Conservation (phyloP, 2,113 vertebrate species). For the Hippocampus guttulatus region DNA sequence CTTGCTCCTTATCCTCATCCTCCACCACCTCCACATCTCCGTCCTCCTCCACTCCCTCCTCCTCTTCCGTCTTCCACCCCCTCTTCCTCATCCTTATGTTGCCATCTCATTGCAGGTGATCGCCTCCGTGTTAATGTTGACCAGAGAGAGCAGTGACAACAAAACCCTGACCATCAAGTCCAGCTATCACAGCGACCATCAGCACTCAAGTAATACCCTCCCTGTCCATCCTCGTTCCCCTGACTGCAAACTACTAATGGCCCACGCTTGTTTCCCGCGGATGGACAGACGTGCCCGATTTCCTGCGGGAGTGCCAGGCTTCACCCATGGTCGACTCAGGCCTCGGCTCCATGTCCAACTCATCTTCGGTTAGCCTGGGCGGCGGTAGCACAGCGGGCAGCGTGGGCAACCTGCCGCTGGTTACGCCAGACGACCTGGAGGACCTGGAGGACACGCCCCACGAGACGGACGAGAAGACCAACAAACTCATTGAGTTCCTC, state of each 20-base stretch:
- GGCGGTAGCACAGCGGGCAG: constrained; percentile 77
- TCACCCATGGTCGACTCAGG: constrained; percentile 92
- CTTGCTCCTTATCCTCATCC: too few relatives aligned
- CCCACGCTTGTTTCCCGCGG: neutral
- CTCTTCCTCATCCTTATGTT: neutral
- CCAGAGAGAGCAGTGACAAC: constrained; percentile 87
- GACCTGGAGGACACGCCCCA: constrained; percentile 80
- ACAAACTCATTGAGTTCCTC: constrained; percentile 96
- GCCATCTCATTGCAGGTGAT: constrained; percentile 65
- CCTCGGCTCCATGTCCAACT: constrained; percentile 92
- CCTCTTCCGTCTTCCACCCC: neutral
- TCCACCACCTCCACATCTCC: too few relatives aligned
- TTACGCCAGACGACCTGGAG: constrained; percentile 89
- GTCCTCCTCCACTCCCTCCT: neutral
- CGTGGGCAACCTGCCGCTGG: constrained; percentile 89
- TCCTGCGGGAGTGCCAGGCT: constrained; percentile 88
- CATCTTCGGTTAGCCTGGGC: constrained; percentile 91
- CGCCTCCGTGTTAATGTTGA: constrained; percentile 91
- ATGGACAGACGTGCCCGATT: constrained; percentile 85
- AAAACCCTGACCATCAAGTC: constrained; percentile 92
- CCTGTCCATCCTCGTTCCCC: neutral
- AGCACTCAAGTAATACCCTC: constrained; percentile 81
- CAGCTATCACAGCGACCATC: constrained; percentile 84
- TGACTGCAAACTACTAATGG: too few relatives aligned
- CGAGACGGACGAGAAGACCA: constrained; percentile 89